These are phyloP conservation scores for Stegostoma tigrinum DNA, from an alignment of 2,113 vertebrate genomes.

Conservation along the genomic window DNA sequence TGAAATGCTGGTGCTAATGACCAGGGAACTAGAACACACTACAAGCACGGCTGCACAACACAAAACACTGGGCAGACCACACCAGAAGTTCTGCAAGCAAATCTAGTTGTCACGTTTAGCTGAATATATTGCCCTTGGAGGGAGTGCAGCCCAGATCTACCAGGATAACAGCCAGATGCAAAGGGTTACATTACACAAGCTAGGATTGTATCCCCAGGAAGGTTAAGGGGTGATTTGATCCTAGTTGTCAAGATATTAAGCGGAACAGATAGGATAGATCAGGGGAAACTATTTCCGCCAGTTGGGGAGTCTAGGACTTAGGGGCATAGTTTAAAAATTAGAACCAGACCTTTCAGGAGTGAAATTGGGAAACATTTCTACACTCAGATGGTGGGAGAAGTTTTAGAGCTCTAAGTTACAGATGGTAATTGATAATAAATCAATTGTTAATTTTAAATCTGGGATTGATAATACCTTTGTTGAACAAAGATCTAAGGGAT, in stretches of 20 bases:
- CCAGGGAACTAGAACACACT: neutral
- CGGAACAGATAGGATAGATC: neutral
- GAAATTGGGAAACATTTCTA: neutral
- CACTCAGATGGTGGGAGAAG: neutral
- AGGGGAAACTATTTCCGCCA: neutral
- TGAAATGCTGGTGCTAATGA: neutral
- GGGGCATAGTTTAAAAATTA: neutral
- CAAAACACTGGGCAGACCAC: neutral
- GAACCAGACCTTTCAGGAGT: neutral
- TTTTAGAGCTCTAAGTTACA: neutral
- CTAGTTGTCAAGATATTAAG: neutral
- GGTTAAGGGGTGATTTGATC: neutral
- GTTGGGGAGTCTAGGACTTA: neutral
- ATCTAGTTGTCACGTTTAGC: neutral
- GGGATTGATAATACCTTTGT: neutral
- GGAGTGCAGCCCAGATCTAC: neutral
- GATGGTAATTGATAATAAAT: neutral
- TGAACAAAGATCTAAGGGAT: neutral
- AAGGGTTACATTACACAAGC: neutral
- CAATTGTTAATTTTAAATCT: neutral
- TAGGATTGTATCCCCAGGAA: neutral
- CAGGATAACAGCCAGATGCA: neutral
- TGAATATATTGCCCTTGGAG: neutral
- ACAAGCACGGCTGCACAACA: no score
- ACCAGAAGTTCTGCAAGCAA: neutral